Base-by-base conservation (phyloP, 2,888 invertebrate species). In the Scrobipalpa atriplicella region DNA sequence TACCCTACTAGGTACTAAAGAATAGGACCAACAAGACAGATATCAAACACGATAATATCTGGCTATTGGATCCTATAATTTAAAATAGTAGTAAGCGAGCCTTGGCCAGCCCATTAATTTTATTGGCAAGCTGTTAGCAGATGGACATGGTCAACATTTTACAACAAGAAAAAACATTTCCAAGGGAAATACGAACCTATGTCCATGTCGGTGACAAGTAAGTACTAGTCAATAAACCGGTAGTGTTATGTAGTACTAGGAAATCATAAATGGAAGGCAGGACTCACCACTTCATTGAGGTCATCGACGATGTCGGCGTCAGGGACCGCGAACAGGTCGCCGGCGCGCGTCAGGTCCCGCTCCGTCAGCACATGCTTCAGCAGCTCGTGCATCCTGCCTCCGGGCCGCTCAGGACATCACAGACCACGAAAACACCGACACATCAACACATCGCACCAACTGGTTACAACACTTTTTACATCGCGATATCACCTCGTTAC, bases 281-380 rank as follows among this genome's bases (percentile, higher is more conserved):
- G 29, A 29, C 95, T 94, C 81, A 98, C 95, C 83, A 97, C 97
- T 92, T 96, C 96, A 65, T 96, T 96, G 76, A 97, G 93, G 86
- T 97, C 97, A 85, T 96, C 95, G 36, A 97, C 96, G 75, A 99
- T 97, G 73, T 96, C 96, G 68, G 95, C 94, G 92, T 99, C 98
- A 60, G 96, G 95, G 70, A 98, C 95, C 11, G 96, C 96, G 89
- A 98, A 98, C 72, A 98, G 94, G 87, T 98, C 98, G 38, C 98
- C 98, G 77, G 98, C 98, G 84, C 96, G 93, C 64, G 98, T 98
- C 69, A 98, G 94, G 90, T 98, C 98, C 84, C 97, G 95, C 86
- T 97, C 96, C 80, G 96, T 96, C 73, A 98, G 94, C 73, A 98
- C 98, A 93, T 97, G 96, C 82, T 96, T 96, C 84, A 98, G 96